Evolutionary conservation across 2,888 invertebrate genomes (phyloP).

Genomic region (Syrista parreyssii): DNA sequence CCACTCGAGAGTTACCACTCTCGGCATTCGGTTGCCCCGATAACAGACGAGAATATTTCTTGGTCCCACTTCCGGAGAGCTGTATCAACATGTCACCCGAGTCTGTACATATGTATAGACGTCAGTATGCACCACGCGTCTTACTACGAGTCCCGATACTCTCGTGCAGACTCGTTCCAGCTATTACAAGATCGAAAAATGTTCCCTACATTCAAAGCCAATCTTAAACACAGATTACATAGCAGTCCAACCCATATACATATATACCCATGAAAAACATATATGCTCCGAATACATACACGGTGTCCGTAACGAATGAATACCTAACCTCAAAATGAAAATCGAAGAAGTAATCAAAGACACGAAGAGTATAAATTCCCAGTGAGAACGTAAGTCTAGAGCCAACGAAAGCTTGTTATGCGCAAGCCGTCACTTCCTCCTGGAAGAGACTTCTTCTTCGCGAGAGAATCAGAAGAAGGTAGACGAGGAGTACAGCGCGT

Average conservation of each 20-base stretch:
- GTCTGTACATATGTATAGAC: slow-evolving; percentile 15
- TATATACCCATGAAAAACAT: background rate
- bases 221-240: no score
- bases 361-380: background rate
- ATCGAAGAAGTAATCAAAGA: background rate
- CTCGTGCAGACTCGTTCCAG: no score
- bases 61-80: slow-evolving; percentile 47
- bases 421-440: slow-evolving; percentile 48
- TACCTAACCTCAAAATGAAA: background rate
- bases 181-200: no score
- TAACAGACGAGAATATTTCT: slow-evolving; percentile 45
- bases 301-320: no score
- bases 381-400: background rate
- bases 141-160: no score
- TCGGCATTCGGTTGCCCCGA: slow-evolving; percentile 23
- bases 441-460: slow-evolving; percentile 32
- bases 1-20: no score
- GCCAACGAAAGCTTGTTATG: slow-evolving; percentile 37
- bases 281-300: no score
- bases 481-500: slow-evolving; percentile 19
- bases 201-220: no score
- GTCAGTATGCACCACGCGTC: no score
- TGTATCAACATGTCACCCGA: slow-evolving; percentile 50
- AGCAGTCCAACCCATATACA: rapidly evolving
- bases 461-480: slow-evolving; percentile 7